Base-by-base conservation (phyloP, 2,113 vertebrate genomes). In the Tauraco erythrolophus region DNA sequence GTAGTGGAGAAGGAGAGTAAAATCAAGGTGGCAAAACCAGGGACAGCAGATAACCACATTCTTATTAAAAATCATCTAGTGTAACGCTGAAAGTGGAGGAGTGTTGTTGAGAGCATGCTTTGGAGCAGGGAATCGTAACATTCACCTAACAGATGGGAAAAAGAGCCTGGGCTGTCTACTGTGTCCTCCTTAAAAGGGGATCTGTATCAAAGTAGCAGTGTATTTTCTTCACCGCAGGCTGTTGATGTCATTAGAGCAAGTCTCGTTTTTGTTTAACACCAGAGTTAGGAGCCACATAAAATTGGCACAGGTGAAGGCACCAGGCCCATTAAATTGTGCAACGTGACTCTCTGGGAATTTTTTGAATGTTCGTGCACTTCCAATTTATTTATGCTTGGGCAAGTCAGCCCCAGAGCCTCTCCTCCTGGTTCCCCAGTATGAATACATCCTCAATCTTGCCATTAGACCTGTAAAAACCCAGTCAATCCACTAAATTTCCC, bases 251-350 rank as follows among this genome's bases (percentile, higher is more conserved):
- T 97, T 96, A 97, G 57, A 88, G 62, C 60, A 77, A 94, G 71
- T 71, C 95, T 94, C 69, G 0, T 91, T 97, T 97, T 96, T 97
- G 77, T 95, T 96, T 95, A 95, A 94, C 25, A 8, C 80, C 86
- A 94, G 92, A 91, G 93, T 92, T 96, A 96, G 96, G 80, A 96
- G 92, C 96, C 96, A 95, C 97, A 96, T 97, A 97, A 97, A 97
- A 97, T 45, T 93, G 92, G 88, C 95, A 95, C 95, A 96, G 94
- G 97, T 97, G 97, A 97, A 92, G 78, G 92, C 83, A 97, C 85
- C 64, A 95, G 92, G 83, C 93, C 84, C 93, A 94, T 97, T 96
- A 97, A 93, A 74, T 97, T 96, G 86, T 97, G 97, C 96, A 97
- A 97, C 0, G 94, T 79, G 94, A 95, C 93, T 92, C 96, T 94